Evolutionary conservation across 2,888 invertebrate species (phyloP).

Genomic region (Labia minor): DNA sequence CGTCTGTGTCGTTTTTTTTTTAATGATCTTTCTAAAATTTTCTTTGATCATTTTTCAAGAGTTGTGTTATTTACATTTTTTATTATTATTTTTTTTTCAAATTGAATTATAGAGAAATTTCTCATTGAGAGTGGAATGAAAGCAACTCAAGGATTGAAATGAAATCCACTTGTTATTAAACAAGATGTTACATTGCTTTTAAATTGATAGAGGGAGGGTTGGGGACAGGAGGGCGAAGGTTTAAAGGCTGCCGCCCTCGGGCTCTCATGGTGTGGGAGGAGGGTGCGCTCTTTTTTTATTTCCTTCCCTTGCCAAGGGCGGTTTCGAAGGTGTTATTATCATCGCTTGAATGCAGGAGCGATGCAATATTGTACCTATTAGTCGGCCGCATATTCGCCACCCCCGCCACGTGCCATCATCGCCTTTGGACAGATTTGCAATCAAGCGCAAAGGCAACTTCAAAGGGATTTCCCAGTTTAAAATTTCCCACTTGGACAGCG

Average conservation of each 20-base stretch:
- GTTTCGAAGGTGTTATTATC: not conserved
- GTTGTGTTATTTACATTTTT: not conserved
- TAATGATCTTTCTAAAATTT: not conserved
- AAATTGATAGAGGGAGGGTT: not conserved
- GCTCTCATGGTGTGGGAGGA: no score
- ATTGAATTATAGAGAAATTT: not conserved
- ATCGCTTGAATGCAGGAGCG: not conserved
- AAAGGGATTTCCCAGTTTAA: not conserved
- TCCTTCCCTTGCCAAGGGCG: not conserved
- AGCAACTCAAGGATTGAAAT: not conserved
- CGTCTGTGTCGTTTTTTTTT: not conserved
- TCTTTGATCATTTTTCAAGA: conserved; percentile 7
- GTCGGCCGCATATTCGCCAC: not conserved
- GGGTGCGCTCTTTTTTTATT: not conserved
- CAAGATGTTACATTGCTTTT: not conserved
- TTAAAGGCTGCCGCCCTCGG: no score
- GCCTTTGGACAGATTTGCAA: not conserved
- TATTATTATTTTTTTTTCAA: not conserved
- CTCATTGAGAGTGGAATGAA: not conserved
- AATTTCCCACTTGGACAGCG: conserved; percentile 1
- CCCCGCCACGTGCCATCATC: not conserved
- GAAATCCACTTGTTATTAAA: conserved; percentile 13
- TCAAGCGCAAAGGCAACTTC: conserved; percentile 1
- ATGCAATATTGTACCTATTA: conserved; percentile 4
- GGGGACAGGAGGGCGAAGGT: not conserved